Conservation (phyloP, 37 sponge, comb jelly and placozoan genomes). For the Agelas oroides region DNA sequence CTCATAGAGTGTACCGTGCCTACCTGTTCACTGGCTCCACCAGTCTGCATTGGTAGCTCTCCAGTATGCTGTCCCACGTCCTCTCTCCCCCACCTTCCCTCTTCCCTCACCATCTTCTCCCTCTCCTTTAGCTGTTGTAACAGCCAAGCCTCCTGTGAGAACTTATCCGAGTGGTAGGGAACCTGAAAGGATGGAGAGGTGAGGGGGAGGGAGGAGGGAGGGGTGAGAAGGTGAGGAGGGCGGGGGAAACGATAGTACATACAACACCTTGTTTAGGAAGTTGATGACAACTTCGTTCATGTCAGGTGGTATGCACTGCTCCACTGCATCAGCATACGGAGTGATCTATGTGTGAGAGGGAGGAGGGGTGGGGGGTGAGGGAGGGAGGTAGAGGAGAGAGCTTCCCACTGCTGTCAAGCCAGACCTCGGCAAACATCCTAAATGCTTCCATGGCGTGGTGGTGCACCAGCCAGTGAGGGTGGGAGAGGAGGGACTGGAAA, state of each 20-base stretch:
- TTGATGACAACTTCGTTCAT: conserved; percentile 9
- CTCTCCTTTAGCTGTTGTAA: background rate
- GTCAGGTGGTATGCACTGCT: conserved; percentile 46
- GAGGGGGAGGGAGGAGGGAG: no score
- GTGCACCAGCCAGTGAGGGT: conserved; percentile 38
- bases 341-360: conserved; percentile 8
- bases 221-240: no score
- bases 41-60: no score
- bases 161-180: no score
- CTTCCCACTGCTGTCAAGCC: background rate
- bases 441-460: conserved; percentile 46
- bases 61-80: no score
- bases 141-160: background rate
- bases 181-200: no score
- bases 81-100: background rate
- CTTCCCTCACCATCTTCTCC: background rate
- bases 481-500: conserved; percentile 13
- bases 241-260: background rate
- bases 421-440: conserved; percentile 62
- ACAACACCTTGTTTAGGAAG: conserved; percentile 40
- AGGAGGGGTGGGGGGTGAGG: background rate
- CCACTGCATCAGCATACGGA: conserved; percentile 25
- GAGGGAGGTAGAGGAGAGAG: background rate
- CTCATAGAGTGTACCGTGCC: no score
- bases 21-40: no score